Percentiles rank a stretch among this genome's conserved stretches.
phyloP scores from a whole-genome alignment of 2,888 invertebrate genomes.

The Sarcophaga carnaria region DNA sequence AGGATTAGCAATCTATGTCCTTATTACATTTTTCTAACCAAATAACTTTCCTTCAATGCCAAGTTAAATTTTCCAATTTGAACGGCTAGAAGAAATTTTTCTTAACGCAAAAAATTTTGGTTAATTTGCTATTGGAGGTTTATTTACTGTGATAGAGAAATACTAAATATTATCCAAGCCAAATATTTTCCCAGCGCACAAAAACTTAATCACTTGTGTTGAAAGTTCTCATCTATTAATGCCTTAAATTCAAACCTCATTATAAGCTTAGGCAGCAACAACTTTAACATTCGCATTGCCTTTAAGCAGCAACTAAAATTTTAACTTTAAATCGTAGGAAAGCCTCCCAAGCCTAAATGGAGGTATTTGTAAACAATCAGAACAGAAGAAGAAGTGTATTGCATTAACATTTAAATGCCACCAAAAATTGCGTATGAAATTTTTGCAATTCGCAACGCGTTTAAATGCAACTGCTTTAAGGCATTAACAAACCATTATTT shows the following conservation, averaged over 20 bases:
- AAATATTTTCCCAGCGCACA: constrained; percentile 4
- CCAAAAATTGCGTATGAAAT: constrained; percentile 59
- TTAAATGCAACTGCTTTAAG: constrained; percentile 58
- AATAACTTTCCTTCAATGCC: too few relatives aligned
- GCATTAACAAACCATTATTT: constrained; percentile 62
- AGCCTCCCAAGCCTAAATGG: neutral
- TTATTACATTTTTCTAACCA: too few relatives aligned
- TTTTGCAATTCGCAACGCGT: constrained; percentile 63
- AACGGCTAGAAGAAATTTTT: too few relatives aligned
- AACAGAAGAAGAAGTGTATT: neutral
- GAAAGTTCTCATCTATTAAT: constrained; percentile 55
- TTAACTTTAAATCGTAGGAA: neutral
- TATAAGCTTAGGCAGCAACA: constrained; percentile 14
- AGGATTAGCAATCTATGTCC: too few relatives aligned
- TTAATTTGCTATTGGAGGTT: too few relatives aligned
- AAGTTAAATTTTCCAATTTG: too few relatives aligned
- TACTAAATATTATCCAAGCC: neutral
- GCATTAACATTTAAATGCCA: constrained; percentile 63
- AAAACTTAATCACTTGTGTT: constrained; percentile 41
- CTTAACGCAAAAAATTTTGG: too few relatives aligned
- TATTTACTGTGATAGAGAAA: too few relatives aligned
- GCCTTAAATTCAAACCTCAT: constrained; percentile 55
- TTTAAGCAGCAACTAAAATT: constrained; percentile 30
- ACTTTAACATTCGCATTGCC: neutral
- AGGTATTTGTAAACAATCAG: neutral